Evolutionary conservation across 2,113 vertebrate genomes (phyloP), one percentile per base, ranked within the genome.

Genomic region (Pyrgilauda ruficollis): DNA sequence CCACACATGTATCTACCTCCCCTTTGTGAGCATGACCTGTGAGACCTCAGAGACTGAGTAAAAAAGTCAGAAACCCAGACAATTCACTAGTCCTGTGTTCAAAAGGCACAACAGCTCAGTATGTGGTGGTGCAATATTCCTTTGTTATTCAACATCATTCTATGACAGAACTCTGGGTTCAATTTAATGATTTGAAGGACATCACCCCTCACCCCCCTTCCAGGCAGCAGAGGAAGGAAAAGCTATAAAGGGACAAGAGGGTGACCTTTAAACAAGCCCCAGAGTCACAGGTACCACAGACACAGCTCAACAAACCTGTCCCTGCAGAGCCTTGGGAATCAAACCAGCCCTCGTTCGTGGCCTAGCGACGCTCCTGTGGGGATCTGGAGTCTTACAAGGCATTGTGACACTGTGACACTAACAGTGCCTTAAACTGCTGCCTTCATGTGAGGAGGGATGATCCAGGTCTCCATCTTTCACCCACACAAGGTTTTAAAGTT

Each of bases 271-370:
- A 59, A 75, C 15, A 90, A 37, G 5, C 6, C 35, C 26, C 24
- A 43, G 4, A 30, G 52, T 1, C 53, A 46, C 21, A 56, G 5
- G 21, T 56, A 17, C 11, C 69, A 39, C 56, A 73, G 59, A 7
- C 47, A 62, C 7, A 72, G 74, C 23, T 59, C 75, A 31, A 19
- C 35, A 20, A 13, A 78, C 11, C 30, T 35, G 18, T 7, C 31
- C 16, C 69, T 78, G 37, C 49, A 81, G 31, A 63, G 72, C 26
- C 50, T 13, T 37, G 44, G 53, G 55, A 63, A 73, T 35, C 70
- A 52, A 68, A 52, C 14, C 58, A 76, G 43, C 15, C 37, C 27
- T 46, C 0, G 0, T 7, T 26, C 0, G 0, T 22, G 23, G 28
- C 4, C 44, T 27, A 30, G 47, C 35, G 82, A 67, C 1, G 8